Base-by-base conservation (phyloP, 2,113 vertebrate genomes). In the Oxyura jamaicensis region DNA sequence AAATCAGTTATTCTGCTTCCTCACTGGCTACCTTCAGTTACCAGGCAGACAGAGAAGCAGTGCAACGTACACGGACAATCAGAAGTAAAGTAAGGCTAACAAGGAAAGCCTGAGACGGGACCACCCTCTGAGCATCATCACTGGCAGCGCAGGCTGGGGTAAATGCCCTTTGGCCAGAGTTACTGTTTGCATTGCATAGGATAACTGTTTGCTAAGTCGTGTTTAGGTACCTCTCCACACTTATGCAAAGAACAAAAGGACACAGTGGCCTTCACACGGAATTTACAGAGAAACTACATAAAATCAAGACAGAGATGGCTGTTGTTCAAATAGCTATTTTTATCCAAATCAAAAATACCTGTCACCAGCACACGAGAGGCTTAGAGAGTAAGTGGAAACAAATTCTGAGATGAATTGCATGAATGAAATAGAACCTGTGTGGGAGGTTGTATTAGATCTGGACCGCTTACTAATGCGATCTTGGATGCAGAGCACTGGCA, bases 141-240 rank as follows among this genome's bases (percentile, higher is more conserved):
- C 20, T 67, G 84, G 68, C 69, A 88, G 66, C 59, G 19, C 0
- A 31, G 67, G n/a, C 10, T 58, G 2, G 15, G 25, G 60, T 84
- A 67, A 69, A 52, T 58, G 95, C 86, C 91, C 96, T 97, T 94
- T 95, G 91, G 88, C 88, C 92, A 6, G 81, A 89, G 62, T 62
- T 85, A 59, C 88, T 95, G 71, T 96, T 96, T 96, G 94, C 91
- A 93, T 7, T 95, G 93, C 90, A 96, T 67, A 96, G 83, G 85
- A 94, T 91, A 94, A 95, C 80, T 96, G 88, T 96, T 97, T 96
- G 83, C 95, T 55, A 91, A 95, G 67, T 76, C 26, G 1, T 26
- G 72, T 78, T 90, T 90, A 94, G 96, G 90, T 82, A 91, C 90
- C 21, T 56, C 67, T 76, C 86, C 42, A 44, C 58, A 81, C 52